A percentile compares a stretch with the other conserved stretches of the same genome.
phyloP scores from a whole-genome alignment of 2,888 invertebrate genomes.

The Diloba caeruleocephala region DNA sequence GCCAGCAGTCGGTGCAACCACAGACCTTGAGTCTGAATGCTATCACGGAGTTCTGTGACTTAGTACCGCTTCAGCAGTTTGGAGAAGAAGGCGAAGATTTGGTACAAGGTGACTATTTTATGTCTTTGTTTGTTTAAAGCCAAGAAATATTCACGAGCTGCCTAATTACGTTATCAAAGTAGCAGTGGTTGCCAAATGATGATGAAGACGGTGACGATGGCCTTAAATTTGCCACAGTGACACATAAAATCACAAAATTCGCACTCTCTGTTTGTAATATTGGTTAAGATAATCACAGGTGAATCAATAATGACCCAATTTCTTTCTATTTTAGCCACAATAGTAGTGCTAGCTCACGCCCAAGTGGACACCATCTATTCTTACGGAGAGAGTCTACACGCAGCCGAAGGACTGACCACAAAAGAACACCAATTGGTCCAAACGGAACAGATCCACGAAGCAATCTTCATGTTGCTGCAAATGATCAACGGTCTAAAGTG shows the following conservation, averaged over 20 bases:
- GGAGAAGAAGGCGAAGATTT: constrained; percentile 90
- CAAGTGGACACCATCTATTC: constrained; percentile 93
- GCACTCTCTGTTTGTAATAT: neutral
- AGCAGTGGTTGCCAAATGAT: no score
- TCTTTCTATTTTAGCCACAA: constrained; percentile 90
- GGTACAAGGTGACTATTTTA: constrained; percentile 89
- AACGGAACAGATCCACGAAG: constrained; percentile 90
- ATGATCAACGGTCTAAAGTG: constrained; percentile 94
- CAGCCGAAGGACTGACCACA: constrained; percentile 80
- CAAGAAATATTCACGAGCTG: no score
- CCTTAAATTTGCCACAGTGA: no score
- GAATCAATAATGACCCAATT: neutral
- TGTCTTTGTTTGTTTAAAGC: neutral
- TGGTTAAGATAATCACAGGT: neutral
- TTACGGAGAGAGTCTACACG: constrained; percentile 90
- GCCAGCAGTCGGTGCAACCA: constrained; percentile 90
- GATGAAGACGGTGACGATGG: no score
- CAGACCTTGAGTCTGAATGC: constrained; percentile 92
- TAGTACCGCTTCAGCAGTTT: constrained; percentile 92
- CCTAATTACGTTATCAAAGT: no score
- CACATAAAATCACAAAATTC: no score
- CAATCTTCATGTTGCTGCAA: constrained; percentile 94
- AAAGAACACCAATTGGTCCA: constrained; percentile 81
- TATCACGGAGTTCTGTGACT: constrained; percentile 94
- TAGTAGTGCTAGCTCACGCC: constrained; percentile 92